Evolutionary conservation across 2,797 vertebrate genomes (phyloP).

Genomic region (Molossus molossus): DNA sequence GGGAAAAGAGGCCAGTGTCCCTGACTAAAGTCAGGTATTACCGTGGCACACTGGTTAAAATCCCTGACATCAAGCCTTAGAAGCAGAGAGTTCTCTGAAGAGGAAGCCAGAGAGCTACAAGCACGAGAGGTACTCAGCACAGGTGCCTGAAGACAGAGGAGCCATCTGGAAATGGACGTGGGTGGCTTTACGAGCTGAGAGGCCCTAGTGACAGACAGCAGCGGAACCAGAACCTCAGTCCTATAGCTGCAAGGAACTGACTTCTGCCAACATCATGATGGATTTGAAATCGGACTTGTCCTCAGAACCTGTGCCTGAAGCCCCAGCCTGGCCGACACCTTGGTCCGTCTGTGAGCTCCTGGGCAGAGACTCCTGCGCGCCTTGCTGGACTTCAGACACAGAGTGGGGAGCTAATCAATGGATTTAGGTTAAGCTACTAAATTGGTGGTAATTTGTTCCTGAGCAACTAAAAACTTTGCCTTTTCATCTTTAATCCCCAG

Average conservation of each 20-base stretch:
- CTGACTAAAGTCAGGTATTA: background rate
- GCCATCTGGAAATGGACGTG: background rate
- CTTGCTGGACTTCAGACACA: background rate
- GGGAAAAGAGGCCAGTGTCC: background rate
- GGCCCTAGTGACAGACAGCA: background rate
- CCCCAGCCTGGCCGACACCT: background rate
- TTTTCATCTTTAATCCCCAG: background rate
- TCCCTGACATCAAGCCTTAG: background rate
- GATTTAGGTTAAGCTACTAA: background rate
- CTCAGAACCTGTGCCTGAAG: background rate
- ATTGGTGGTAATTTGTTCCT: background rate
- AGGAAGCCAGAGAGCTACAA: background rate
- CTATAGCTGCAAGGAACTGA: background rate
- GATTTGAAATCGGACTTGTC: background rate
- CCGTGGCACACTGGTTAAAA: background rate
- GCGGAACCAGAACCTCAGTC: background rate
- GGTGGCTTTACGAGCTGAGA: background rate
- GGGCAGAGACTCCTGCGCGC: background rate
- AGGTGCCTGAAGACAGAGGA: background rate
- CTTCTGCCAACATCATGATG: background rate
- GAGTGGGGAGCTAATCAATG: background rate
- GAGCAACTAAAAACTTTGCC: conserved; percentile 21
- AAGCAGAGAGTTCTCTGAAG: background rate
- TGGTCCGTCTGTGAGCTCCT: background rate
- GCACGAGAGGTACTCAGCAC: background rate